Percentiles rank a stretch among this genome's conserved stretches.
phyloP scores from a whole-genome alignment of 2,888 invertebrate genomes.

The Agrochola lychnidis region DNA sequence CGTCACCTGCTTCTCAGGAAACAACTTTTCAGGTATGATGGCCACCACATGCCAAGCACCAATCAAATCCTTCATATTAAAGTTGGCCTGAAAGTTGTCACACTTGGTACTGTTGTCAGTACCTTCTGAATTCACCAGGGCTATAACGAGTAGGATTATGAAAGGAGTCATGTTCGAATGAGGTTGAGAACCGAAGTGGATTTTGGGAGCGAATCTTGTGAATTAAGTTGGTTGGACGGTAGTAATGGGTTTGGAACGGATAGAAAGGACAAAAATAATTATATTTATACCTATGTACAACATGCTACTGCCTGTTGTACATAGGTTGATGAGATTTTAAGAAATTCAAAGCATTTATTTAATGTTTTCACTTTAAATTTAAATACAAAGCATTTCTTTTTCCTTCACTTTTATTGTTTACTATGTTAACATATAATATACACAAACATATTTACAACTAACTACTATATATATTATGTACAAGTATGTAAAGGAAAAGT shows the following conservation, averaged over 20 bases:
- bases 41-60: constrained; percentile 85
- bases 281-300: neutral
- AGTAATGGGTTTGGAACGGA: constrained; percentile 35
- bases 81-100: constrained; percentile 79
- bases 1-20: constrained; percentile 78
- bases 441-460: no score
- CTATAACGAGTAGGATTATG: constrained; percentile 61
- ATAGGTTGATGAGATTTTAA: no score
- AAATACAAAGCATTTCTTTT: no score
- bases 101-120: constrained; percentile 71
- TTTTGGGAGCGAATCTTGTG: constrained; percentile 49
- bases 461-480: no score
- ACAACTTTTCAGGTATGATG: constrained; percentile 81
- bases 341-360: no score
- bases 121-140: constrained; percentile 66
- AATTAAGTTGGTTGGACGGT: constrained; percentile 18
- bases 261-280: constrained; percentile 48
- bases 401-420: no score
- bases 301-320: no score
- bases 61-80: constrained; percentile 75
- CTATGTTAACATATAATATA: no score
- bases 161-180: constrained; percentile 68
- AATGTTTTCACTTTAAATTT: no score
- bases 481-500: no score
- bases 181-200: constrained; percentile 30